Conservation (phyloP, 2,797 vertebrate species). For the Pseudochromis fuscus region DNA sequence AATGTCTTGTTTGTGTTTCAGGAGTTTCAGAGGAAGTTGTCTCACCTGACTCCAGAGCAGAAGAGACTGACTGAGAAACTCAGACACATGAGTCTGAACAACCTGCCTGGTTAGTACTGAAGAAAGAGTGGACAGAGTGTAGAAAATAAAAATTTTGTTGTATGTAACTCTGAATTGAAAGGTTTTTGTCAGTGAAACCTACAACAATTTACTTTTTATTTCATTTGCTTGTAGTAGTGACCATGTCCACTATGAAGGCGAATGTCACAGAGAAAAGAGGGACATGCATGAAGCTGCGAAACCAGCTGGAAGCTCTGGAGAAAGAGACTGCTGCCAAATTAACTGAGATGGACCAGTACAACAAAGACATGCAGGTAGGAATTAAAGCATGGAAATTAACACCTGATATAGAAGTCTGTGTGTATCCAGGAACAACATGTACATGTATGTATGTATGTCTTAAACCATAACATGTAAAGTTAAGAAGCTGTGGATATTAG, state of each 20-base stretch:
- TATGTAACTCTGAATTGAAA: background rate
- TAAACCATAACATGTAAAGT: too few species aligned
- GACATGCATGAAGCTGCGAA: conserved; percentile 90
- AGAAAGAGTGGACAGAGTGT: background rate
- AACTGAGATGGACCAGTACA: conserved; percentile 92
- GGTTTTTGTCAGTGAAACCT: background rate
- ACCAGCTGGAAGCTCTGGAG: conserved; percentile 91
- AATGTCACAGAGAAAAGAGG: conserved; percentile 88
- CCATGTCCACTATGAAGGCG: conserved; percentile 82
- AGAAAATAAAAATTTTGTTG: background rate
- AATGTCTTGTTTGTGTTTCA: conserved; percentile 69
- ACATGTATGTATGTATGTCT: background rate
- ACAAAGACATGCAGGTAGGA: conserved; percentile 91
- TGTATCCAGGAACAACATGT: background rate
- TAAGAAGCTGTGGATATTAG: too few species aligned
- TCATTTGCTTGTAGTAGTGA: conserved; percentile 77
- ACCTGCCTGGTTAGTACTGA: conserved; percentile 84
- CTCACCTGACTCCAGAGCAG: conserved; percentile 91
- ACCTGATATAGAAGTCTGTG: background rate
- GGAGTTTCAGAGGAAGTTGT: conserved; percentile 94
- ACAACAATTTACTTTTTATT: conserved; percentile 9
- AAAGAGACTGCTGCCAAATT: conserved; percentile 93
- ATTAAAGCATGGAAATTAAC: background rate
- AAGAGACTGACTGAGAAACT: conserved; percentile 91
- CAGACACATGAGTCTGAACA: conserved; percentile 85